Conservation (phyloP, 2,113 vertebrate species). For the Nettapus auritus region DNA sequence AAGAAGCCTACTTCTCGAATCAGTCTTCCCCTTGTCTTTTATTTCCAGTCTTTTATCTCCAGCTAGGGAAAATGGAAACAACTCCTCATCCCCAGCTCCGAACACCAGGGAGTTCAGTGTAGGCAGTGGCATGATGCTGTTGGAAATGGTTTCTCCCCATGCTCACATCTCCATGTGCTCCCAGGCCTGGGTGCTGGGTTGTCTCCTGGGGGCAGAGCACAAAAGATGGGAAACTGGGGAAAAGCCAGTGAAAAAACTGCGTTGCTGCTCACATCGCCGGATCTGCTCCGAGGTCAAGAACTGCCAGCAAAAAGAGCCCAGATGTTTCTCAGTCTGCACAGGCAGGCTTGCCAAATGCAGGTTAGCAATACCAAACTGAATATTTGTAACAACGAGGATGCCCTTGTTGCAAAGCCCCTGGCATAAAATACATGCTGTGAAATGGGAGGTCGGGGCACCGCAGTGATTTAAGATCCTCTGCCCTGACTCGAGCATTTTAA, state of each 20-base stretch:
- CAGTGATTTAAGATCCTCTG: constrained; percentile 71
- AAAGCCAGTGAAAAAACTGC: constrained; percentile 10
- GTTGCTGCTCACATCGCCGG: constrained; percentile 33
- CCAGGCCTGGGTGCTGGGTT: neutral
- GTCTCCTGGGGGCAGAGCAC: neutral
- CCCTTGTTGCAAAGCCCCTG: constrained; percentile 45
- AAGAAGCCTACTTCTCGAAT: neutral
- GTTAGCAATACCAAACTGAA: constrained; percentile 61
- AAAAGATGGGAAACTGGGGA: constrained; percentile 56
- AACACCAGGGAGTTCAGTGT: neutral
- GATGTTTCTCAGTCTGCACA: constrained; percentile 76
- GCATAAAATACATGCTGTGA: constrained; percentile 52
- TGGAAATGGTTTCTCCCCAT: neutral
- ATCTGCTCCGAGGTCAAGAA: constrained; percentile 72
- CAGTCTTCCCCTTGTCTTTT: neutral
- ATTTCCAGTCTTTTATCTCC: neutral
- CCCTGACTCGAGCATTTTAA: constrained; percentile 70
- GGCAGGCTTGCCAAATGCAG: constrained; percentile 61
- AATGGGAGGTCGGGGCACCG: constrained; percentile 57
- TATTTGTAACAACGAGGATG: constrained; percentile 31
- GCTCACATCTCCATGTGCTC: accelerated
- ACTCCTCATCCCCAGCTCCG: neutral
- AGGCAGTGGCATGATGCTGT: neutral
- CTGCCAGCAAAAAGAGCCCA: constrained; percentile 75
- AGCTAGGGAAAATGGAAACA: neutral